These are phyloP conservation scores for Tortrix viridana DNA, from an alignment of 2,888 invertebrate genomes.

Conservation along the genomic window DNA sequence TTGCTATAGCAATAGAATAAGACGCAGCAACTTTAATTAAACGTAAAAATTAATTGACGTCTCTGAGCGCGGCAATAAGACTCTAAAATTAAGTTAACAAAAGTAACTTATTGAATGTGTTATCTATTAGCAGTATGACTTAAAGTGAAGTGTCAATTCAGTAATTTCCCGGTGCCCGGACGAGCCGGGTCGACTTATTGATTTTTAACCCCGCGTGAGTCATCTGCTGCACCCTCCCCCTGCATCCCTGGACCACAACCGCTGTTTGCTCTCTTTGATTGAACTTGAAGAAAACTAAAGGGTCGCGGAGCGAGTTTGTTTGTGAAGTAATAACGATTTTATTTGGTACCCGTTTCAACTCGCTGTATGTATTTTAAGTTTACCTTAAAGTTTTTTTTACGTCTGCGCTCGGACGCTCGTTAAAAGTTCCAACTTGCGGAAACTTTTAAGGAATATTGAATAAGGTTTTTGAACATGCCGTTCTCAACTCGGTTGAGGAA, in stretches of 20 bases:
- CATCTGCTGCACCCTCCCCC: conserved; percentile 64
- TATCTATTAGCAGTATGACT: too few species aligned
- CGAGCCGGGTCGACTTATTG: conserved; percentile 65
- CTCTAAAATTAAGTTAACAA: too few species aligned
- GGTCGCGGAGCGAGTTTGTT: conserved; percentile 55
- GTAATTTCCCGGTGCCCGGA: conserved; percentile 39
- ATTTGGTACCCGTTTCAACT: conserved; percentile 50
- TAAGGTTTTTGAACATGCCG: conserved; percentile 33
- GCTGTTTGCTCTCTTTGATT: conserved; percentile 76
- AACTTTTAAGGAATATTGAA: conserved; percentile 36
- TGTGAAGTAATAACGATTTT: conserved; percentile 65
- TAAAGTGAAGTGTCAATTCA: conserved; percentile 35
- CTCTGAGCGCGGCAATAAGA: too few species aligned
- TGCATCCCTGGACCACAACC: conserved; percentile 54
- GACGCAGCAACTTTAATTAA: too few species aligned
- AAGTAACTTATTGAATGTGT: too few species aligned
- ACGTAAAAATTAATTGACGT: too few species aligned
- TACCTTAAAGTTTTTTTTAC: conserved; percentile 43
- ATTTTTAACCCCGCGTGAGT: conserved; percentile 77
- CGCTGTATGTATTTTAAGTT: conserved; percentile 47
- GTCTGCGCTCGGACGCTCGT: conserved; percentile 59
- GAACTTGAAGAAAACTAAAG: conserved; percentile 69
- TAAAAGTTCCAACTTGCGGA: conserved; percentile 52
- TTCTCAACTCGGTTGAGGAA: conserved; percentile 12
- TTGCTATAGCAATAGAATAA: too few species aligned